These are phyloP conservation scores for Lapara coniferarum DNA, from an alignment of 2,888 invertebrate genomes.

Conservation along the genomic window DNA sequence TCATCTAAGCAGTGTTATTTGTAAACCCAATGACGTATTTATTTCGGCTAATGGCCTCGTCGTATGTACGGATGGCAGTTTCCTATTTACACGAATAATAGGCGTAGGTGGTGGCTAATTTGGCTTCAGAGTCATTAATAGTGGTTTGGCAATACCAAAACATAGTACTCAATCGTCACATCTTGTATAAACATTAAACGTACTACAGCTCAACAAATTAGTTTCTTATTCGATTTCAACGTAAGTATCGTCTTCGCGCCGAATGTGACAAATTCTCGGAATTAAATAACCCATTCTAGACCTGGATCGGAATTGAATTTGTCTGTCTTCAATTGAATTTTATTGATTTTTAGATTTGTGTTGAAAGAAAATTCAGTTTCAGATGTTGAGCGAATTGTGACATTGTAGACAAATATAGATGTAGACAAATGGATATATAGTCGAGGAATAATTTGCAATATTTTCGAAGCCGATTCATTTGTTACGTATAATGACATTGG, in stretches of 20 bases:
- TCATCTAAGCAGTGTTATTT: conserved; percentile 47
- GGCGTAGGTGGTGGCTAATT: conserved; percentile 48
- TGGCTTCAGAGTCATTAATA: conserved; percentile 33
- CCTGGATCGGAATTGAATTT: conserved; percentile 47
- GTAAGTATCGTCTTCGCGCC: too few relatives aligned
- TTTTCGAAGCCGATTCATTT: not conserved
- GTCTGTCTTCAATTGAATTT: conserved; percentile 49
- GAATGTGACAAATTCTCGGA: conserved; percentile 30
- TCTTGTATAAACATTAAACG: not conserved
- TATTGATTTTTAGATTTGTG: conserved; percentile 43
- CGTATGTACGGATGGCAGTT: conserved; percentile 39
- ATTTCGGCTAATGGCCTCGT: conserved; percentile 31
- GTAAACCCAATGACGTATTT: conserved; percentile 39
- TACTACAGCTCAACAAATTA: not conserved
- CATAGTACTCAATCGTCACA: not conserved
- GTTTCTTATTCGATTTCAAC: conserved; percentile 2
- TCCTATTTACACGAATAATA: conserved; percentile 51
- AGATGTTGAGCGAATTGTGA: conserved; percentile 22
- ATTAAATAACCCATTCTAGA: conserved; percentile 35
- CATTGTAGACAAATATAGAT: not conserved
- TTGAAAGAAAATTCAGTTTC: conserved; percentile 45
- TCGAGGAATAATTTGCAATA: not conserved
- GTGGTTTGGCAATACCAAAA: conserved; percentile 24
- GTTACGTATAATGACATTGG: not conserved
- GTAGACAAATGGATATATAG: too few relatives aligned